Base-by-base conservation (phyloP, 2,797 vertebrate species). In the Diglossa cyanea region DNA sequence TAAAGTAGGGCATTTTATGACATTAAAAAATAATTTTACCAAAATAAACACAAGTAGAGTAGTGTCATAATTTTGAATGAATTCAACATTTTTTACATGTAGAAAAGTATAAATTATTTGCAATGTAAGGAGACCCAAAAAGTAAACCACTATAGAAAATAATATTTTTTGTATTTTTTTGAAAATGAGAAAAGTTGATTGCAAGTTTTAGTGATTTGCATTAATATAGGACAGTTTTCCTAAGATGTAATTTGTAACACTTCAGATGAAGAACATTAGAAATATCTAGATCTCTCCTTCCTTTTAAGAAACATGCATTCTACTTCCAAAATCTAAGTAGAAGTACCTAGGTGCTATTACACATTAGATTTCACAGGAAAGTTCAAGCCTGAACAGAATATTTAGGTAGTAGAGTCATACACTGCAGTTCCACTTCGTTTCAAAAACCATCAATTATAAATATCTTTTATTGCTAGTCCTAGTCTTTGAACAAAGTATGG, bases 251-350 rank as follows among this genome's bases (percentile, higher is more conserved):
- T 60, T 44, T 72, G 6, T 24, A 89, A 63, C 3, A 13, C 31
- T 48, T 28, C 40, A 39, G 10, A 62, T 44, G 4, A 81, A 17
- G 17, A 68, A 51, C 1, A 4, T 74, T 67, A 72, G 31, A 77
- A 87, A 33, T 40, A 63, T 6, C 23, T 72, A 60, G 4, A 47
- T 11, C 1, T 45, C 31, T 50, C 9, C 7, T 9, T 84, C 10
- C 7, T 40, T 45, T 60, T 57, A 42, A 42, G 15, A 62, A 85
- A 61, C 4, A 8, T 6, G 15, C 0, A 0, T 48, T 94, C 37
- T 53, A 3, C 9, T 87, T 89, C 47, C 8, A 61, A 85, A 78
- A 65, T 4, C 18, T 73, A 19, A 18, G 18, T 33, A 17, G 19
- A 74, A 71, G 13, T 71, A 28, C 20, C 11, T 35, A 70, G 39